Percentiles rank a stretch among this genome's conserved stretches.
Conservation (phyloP, 2,797 vertebrate genomes). For the Lerista edwardsae region DNA sequence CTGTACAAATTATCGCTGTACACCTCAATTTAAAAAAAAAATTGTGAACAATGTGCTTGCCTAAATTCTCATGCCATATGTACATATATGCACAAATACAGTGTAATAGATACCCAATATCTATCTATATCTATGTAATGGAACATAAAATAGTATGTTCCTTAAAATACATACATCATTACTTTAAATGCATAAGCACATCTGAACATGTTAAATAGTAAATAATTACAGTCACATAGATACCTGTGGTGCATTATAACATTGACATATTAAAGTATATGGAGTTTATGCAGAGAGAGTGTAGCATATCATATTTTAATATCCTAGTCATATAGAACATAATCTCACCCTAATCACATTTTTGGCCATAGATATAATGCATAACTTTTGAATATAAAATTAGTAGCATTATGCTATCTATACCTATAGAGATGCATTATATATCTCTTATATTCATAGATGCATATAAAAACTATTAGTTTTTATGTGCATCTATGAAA, state of each 20-base stretch:
- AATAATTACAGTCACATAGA: background rate
- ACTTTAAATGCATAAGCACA: background rate
- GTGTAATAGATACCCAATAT: background rate
- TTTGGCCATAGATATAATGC: background rate
- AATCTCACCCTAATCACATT: background rate
- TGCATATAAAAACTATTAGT: background rate
- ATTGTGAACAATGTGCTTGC: background rate
- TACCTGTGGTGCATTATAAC: background rate
- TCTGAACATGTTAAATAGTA: slow-evolving; percentile 2
- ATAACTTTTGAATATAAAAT: background rate
- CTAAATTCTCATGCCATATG: background rate
- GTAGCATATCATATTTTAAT: background rate
- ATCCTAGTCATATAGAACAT: background rate
- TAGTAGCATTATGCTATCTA: background rate
- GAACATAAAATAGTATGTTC: background rate
- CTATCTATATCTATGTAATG: no score
- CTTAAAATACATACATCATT: background rate
- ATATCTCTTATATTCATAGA: background rate
- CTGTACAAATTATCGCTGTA: background rate
- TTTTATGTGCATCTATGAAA: no score
- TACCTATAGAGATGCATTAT: background rate
- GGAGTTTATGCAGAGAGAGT: background rate
- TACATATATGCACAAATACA: background rate
- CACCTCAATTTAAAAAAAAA: background rate
- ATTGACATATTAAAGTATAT: background rate